Percentiles rank a stretch among this genome's conserved stretches.
phyloP scores from a whole-genome alignment of 2,888 invertebrate species.

The Pecten maximus region DNA sequence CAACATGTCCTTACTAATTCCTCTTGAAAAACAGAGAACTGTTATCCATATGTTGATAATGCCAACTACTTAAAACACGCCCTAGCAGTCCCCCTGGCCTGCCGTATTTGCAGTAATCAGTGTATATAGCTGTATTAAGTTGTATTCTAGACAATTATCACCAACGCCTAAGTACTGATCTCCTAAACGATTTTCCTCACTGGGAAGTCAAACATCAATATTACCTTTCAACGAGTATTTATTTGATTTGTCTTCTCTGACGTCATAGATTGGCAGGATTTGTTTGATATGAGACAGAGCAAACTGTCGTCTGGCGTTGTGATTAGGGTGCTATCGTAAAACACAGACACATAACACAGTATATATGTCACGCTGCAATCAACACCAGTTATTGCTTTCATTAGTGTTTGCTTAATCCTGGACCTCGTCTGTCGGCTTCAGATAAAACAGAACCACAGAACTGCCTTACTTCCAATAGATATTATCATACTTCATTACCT shows the following conservation, averaged over 20 bases:
- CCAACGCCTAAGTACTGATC: not conserved
- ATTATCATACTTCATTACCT: no score
- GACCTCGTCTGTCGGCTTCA: not conserved
- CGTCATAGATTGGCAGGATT: slow-evolving; percentile 15
- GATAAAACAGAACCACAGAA: no score
- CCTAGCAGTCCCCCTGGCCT: not conserved
- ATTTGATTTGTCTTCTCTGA: not conserved
- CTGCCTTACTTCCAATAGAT: no score
- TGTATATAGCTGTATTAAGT: not conserved
- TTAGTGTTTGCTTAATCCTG: not conserved
- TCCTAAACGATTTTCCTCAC: not conserved
- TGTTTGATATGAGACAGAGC: not conserved
- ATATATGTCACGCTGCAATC: not conserved
- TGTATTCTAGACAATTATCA: not conserved
- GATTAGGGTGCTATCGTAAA: not conserved
- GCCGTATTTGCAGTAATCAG: not conserved
- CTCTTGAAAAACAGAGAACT: no score
- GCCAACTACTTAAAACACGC: no score
- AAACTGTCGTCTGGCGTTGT: not conserved
- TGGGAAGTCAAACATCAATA: not conserved
- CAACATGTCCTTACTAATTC: no score
- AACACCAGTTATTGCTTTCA: not conserved
- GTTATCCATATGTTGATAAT: no score
- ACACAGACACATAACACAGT: not conserved
- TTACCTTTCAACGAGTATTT: not conserved